Evolutionary conservation across 2,113 vertebrate species (phyloP).

Genomic region (Centropus unirufus): DNA sequence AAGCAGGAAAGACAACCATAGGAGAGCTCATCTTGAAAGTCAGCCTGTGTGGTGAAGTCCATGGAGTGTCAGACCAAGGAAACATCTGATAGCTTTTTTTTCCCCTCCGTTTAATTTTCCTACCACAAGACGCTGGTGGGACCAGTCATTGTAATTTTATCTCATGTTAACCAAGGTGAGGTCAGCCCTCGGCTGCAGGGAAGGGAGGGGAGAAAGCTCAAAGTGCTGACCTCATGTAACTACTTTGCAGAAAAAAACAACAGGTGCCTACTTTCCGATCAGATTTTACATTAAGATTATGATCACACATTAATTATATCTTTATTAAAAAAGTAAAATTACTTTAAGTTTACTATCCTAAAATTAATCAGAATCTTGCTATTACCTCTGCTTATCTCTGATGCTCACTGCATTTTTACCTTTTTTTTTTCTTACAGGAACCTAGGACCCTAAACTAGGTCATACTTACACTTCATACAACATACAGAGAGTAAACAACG

Average conservation of each 20-base stretch:
- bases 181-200: constrained; percentile 30
- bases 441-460: not conserved
- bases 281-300: constrained; percentile 45
- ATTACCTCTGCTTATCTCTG: constrained; percentile 32
- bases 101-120: not conserved
- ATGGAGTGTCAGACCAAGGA: not conserved
- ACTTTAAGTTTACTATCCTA: not conserved
- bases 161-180: constrained; percentile 19
- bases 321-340: constrained; percentile 48
- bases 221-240: constrained; percentile 57
- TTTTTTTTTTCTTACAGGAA: not conserved
- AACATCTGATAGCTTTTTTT: not conserved
- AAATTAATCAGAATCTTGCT: not conserved
- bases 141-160: constrained; percentile 21
- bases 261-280: constrained; percentile 55
- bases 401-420: not conserved
- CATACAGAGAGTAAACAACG: not conserved
- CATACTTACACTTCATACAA: not conserved
- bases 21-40: not conserved
- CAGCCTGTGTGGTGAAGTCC: not conserved
- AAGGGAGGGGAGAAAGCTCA: constrained; percentile 43
- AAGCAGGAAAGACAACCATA: not conserved
- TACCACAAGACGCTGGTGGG: not conserved
- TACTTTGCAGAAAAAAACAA: constrained; percentile 35
- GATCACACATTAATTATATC: constrained; percentile 33